These are phyloP conservation scores for Trinorchestia longiramus DNA, from an alignment of 1,140 invertebrate species.

Conservation along the genomic window DNA sequence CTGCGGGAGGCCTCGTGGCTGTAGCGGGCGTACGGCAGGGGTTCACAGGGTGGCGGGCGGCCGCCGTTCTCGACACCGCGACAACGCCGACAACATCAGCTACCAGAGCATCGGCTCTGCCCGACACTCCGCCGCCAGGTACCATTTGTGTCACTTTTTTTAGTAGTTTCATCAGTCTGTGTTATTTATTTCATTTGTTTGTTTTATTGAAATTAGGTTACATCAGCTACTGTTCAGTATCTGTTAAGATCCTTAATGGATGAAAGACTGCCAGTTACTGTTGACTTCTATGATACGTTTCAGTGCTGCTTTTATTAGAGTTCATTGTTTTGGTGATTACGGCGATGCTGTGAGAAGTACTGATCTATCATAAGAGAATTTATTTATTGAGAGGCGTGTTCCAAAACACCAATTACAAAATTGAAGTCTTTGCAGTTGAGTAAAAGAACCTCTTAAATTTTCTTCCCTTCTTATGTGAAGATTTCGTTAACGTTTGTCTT, in stretches of 20 bases:
- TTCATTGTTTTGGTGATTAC: no score
- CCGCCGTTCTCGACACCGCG: constrained; percentile 59
- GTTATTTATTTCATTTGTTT: background rate
- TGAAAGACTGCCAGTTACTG: no score
- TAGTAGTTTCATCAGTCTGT: background rate
- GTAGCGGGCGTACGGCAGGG: constrained; percentile 68
- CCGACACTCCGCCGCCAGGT: constrained; percentile 60
- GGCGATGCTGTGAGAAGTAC: no score
- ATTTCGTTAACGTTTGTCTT: no score
- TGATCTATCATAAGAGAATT: no score
- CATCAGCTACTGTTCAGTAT: background rate
- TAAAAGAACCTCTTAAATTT: no score
- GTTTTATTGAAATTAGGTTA: background rate
- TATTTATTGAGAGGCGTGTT: no score
- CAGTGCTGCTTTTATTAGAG: no score
- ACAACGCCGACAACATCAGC: constrained; percentile 65
- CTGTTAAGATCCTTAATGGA: background rate
- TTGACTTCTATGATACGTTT: no score
- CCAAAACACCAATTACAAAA: no score
- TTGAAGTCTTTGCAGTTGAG: no score
- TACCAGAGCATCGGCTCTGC: constrained; percentile 65
- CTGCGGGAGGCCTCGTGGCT: constrained; percentile 42
- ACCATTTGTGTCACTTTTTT: background rate
- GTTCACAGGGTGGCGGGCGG: constrained; percentile 66
- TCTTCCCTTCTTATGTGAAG: no score